Evolutionary conservation across 2,888 invertebrate species (phyloP).

Genomic region (Trichogramma dendrolimi): DNA sequence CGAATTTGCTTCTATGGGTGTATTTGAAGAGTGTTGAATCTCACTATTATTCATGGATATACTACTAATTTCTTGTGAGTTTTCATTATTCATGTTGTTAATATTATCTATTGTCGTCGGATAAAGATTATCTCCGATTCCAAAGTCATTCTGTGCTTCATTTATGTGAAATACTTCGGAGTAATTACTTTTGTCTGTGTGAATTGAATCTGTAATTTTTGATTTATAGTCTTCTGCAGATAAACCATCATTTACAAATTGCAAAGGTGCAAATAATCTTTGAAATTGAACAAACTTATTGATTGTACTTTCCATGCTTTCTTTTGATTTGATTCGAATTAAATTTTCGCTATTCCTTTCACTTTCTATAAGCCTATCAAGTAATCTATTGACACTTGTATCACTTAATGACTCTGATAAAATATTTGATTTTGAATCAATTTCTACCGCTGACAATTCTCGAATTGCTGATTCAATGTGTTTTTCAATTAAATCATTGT

Average conservation of each 20-base stretch:
- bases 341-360: constrained; percentile 17
- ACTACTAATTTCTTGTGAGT: background rate
- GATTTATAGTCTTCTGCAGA: no score
- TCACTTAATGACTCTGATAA: constrained; percentile 27
- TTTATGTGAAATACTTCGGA: constrained; percentile 1
- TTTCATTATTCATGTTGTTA: background rate
- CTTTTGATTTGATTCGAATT: constrained; percentile 9
- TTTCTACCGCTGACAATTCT: background rate
- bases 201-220: constrained; percentile 1
- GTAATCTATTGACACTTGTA: constrained; percentile 28
- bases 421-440: background rate
- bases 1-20: no score
- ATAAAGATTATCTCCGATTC: background rate
- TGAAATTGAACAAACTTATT: constrained; percentile 8
- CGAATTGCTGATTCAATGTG: background rate
- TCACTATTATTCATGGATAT: no score
- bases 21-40: no score
- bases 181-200: background rate
- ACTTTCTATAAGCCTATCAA: constrained; percentile 19
- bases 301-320: constrained; percentile 9
- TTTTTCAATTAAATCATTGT: background rate
- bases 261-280: constrained; percentile 17
- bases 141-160: background rate
- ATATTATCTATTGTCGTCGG: background rate
- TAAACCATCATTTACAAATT: constrained; percentile 16